Evolutionary conservation across 2,888 invertebrate genomes (phyloP).

Genomic region (Zelleria hepariella): DNA sequence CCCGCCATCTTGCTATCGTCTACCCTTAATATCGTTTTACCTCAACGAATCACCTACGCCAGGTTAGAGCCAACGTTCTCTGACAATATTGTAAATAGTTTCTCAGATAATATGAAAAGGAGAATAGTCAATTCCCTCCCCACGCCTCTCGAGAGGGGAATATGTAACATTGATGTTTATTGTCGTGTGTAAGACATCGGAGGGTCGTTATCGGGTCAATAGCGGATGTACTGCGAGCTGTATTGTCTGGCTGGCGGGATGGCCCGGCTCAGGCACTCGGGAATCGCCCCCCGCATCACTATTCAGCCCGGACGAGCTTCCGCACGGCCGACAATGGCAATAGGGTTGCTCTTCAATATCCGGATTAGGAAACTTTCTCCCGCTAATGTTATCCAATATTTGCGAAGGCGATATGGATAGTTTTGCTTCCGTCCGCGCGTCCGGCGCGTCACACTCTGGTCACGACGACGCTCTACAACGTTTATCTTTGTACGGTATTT

Average conservation of each 20-base stretch:
- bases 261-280: background rate
- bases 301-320: background rate
- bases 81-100: background rate
- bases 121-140: background rate
- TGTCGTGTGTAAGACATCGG: background rate
- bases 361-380: background rate
- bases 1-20: no score
- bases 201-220: background rate
- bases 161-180: background rate
- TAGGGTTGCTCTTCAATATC: background rate
- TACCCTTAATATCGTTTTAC: background rate
- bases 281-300: background rate
- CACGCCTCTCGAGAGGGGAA: background rate
- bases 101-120: background rate
- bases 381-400: slow-evolving; percentile 2
- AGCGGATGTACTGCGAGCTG: background rate
- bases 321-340: slow-evolving; percentile 1
- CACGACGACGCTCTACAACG: background rate
- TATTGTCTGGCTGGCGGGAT: no score
- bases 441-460: background rate
- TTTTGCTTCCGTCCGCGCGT: background rate
- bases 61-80: background rate
- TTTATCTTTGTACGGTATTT: background rate
- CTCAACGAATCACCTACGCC: background rate
- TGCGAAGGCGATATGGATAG: background rate